Base-by-base conservation (phyloP, 1,140 invertebrate genomes). In the Oryzaephilus surinamensis region DNA sequence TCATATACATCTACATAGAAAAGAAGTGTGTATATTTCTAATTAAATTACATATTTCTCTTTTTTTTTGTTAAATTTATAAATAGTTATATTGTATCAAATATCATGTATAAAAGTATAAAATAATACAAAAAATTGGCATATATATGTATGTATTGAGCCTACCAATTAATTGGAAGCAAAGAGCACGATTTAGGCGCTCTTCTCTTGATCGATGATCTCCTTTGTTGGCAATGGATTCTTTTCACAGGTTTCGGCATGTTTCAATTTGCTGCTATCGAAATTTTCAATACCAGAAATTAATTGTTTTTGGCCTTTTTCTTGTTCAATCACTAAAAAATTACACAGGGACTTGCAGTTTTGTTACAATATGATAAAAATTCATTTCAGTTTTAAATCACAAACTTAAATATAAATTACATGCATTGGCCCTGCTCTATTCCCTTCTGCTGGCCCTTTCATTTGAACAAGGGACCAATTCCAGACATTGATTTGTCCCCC, bases 211-310 rank as follows among this genome's bases (percentile, higher is more conserved):
- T 78, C 77, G 53, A 81, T 81, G 44, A 72, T 67, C 65, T 84
- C 81, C 74, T 86, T 84, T 11, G 57, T 62, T 24, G 88, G 88
- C 56, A 93, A 71, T 34, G 81, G 77, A 68, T 91, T 91, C 67
- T 91, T 91, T 64, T 91, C 87, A 55, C 79, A 77, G 32, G 88
- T 92, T 66, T 90, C 81, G 28, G 87, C 84, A 57, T 84, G 87
- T 65, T 90, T 90, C 67, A 93, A 62, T 63, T 87, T 87, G 43
- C 70, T 75, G 17, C 78, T 66, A 68, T 91, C 81, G 61, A 91
- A 92, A 59, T 82, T 84, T 65, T 89, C 85, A 54, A 93, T 90
- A 46, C 86, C 86, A 54, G 82, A 81, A 49, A 89, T 76, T 46
- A 91, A 73, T 51, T 88, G 74, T 62, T 83, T 81, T 62, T 90